Base-by-base conservation (phyloP, 1,140 invertebrate genomes). In the Globodera ellingtonae region DNA sequence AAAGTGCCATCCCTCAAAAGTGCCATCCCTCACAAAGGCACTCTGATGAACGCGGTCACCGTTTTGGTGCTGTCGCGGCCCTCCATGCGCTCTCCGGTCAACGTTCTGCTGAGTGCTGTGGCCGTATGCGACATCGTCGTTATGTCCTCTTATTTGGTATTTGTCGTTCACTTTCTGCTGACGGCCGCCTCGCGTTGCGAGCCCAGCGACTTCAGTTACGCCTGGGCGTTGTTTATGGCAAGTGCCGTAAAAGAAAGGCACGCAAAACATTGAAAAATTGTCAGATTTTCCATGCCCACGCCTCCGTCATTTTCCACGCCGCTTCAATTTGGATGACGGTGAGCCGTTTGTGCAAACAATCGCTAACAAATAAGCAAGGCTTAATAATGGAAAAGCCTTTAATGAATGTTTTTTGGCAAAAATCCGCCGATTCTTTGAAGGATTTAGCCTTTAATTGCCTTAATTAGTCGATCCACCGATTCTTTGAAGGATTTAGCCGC, bases 11-110 rank as follows among this genome's bases (percentile, higher is more conserved):
- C 3, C 3, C 3, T 3, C 35, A 35, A 35, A 35, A 35, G 0
- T 35, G 35, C 48, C 48, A 50, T 50, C 48, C 48, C 48, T 50
- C 10, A 35, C 35, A 35, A 24, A 86, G 87, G 87, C 15, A 89
- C 94, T 62, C 90, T 96, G 75, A 94, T 94, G n/a, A 97, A 97
- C 88, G 90, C 94, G 15, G 90, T 96, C 56, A 97, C 96, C 88
- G 94, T 97, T 59, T 92, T 94, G 4, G 94, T 97, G 1, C 89
- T 97, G 46, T 96, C 95, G 0, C 91, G 94, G 62, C 85, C 87
- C n/a, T 79, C 83, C 13, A 88, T 88, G 87, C 75, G 85, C 62
- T 87, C 85, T 4, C 88, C 87, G 0, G 86, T 88, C 15, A 88
- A 88, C 74, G 82, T 87, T 18, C 75, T 88, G 47, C 79, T 88